Evolutionary conservation across 2,888 invertebrate species (phyloP).

Genomic region (Drosophila pseudotalamancana): DNA sequence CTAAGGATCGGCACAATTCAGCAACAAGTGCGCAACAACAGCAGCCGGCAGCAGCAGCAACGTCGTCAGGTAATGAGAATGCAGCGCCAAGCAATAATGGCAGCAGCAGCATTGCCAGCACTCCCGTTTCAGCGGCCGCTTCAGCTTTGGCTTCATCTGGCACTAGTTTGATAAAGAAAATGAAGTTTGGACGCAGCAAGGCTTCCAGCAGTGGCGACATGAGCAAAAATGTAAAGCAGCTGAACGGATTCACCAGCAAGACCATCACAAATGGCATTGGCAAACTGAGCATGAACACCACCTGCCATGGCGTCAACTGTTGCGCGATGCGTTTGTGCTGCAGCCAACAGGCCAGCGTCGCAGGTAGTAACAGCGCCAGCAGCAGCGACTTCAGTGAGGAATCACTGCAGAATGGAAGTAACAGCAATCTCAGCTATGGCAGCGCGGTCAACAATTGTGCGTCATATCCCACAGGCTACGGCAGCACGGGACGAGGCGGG

Average conservation of each 20-base stretch:
- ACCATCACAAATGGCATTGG: conserved; percentile 83
- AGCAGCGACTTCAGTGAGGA: conserved; percentile 81
- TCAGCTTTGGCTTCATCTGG: conserved; percentile 80
- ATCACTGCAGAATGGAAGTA: conserved; percentile 76
- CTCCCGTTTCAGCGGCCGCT: conserved; percentile 74
- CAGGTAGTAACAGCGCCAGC: conserved; percentile 65
- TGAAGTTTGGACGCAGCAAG: conserved; percentile 83
- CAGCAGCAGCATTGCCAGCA: conserved; percentile 71
- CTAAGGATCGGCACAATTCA: conserved; percentile 84
- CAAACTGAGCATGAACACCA: conserved; percentile 82
- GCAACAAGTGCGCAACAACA: conserved; percentile 42
- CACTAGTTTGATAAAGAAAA: conserved; percentile 83
- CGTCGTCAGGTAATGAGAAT: conserved; percentile 49
- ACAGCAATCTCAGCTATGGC: conserved; percentile 64
- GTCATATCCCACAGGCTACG: conserved; percentile 79
- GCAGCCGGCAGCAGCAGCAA: conserved; percentile 11
- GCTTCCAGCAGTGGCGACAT: conserved; percentile 84
- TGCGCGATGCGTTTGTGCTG: conserved; percentile 85
- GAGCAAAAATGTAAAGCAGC: conserved; percentile 83
- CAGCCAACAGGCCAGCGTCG: conserved; percentile 54
- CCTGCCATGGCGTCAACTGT: conserved; percentile 86
- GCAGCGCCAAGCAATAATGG: conserved; percentile 63
- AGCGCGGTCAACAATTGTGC: conserved; percentile 37
- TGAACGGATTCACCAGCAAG: conserved; percentile 82
- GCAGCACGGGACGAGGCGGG: conserved; percentile 81